Base-by-base conservation (phyloP, 2,113 vertebrate genomes). In the Tenebrosternarchus preto region DNA sequence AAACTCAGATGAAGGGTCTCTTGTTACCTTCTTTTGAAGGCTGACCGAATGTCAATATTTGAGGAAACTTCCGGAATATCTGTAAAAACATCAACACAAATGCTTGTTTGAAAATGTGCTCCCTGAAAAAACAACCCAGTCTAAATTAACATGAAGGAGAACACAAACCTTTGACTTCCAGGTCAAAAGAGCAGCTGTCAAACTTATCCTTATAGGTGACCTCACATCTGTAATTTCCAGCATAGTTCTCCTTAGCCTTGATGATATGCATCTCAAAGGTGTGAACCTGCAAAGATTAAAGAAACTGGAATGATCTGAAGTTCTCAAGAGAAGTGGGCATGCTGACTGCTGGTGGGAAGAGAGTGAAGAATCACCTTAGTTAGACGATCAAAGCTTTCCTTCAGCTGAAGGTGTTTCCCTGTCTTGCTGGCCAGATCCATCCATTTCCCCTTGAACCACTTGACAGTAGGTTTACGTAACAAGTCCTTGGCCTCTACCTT, bases 361-460 rank as follows among this genome's bases (percentile, higher is more conserved):
- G 11, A 15, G 8, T 15, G 12, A 2, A 20, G 20, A 17, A 29
- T 16, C 87, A 98, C 98, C 96, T 98, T 97, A 25, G 90, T 93
- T 0, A 93, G 73, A 53, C 98, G 94, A 73, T 99, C 98, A 29
- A 98, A 99, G 59, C 92, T 96, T 82, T 99, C 98, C 85, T 98
- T 99, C 68, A 99, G 92, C 87, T 99, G 98, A 8, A 99, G 87
- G 77, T 99, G 98, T 77, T 99, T 99, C 60, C 98, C 98, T 0
- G 96, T 98, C 92, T 99, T 99, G 91, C 98, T 99, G 82, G 97
- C 97, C 80, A 99, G 89, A 80, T 99, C 98, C 97, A 99, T 97
- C 98, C 98, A 99, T 91, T 99, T 99, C 3, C 98, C 98, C 89
- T 99, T 99, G 83, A 99, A 96, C 98, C 98, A 99, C 76, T 99